phyloP scores from a whole-genome alignment of 1,140 invertebrate genomes.

The Centruroides sculpturatus region DNA sequence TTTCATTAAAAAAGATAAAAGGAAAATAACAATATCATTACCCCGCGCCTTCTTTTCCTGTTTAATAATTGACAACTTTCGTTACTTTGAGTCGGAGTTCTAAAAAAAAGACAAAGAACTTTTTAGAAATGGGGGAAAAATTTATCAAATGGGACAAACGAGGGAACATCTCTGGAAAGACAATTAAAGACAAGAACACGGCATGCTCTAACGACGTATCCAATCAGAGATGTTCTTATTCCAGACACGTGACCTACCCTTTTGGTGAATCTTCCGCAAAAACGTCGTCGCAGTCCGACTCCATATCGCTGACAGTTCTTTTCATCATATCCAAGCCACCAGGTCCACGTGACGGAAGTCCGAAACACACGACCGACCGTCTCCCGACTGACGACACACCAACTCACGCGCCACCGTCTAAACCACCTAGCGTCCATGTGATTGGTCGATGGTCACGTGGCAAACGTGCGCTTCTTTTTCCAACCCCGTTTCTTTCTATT shows the following conservation, averaged over 20 bases:
- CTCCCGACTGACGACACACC: not conserved
- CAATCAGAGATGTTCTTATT: not conserved
- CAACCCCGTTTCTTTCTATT: too few relatives aligned
- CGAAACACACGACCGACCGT: not conserved
- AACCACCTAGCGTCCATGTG: too few relatives aligned
- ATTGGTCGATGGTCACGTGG: too few relatives aligned
- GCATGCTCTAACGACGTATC: not conserved
- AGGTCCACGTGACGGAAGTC: not conserved
- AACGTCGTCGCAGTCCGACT: constrained; percentile 28
- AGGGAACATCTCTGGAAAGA: not conserved
- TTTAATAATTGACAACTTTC: constrained; percentile 30
- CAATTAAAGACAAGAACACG: not conserved
- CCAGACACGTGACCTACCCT: constrained; percentile 28
- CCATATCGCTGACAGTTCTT: constrained; percentile 31
- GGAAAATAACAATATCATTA: constrained; percentile 17
- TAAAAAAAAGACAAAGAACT: constrained; percentile 17
- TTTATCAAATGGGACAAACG: not conserved
- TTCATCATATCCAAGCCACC: constrained; percentile 24
- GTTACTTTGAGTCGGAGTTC: constrained; percentile 30
- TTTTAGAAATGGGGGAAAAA: not conserved
- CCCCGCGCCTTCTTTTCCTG: constrained; percentile 33
- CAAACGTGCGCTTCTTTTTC: too few relatives aligned
- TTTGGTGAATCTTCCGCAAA: constrained; percentile 28
- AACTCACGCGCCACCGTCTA: too few relatives aligned
- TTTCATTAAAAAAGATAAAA: too few relatives aligned